Conservation (phyloP, 2,888 invertebrate species). For the Ypsolopha scabrella region DNA sequence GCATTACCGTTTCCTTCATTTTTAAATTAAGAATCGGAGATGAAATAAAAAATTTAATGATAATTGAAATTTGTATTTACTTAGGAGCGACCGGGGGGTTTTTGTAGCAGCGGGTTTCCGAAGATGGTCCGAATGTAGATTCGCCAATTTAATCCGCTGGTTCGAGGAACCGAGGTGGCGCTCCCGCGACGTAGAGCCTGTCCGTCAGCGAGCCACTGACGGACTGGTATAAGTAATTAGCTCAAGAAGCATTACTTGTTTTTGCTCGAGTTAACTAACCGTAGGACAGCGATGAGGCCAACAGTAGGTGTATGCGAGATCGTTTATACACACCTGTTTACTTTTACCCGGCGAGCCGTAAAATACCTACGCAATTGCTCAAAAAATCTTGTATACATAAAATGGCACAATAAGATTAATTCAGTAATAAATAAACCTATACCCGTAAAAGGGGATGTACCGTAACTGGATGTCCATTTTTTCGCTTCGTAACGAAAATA, state of each 20-base stretch:
- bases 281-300: background rate
- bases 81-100: conserved; percentile 35
- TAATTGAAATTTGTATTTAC: conserved; percentile 67
- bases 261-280: conserved; percentile 2
- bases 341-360: too few relatives aligned
- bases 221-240: conserved; percentile 37
- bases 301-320: background rate
- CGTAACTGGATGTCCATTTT: conserved; percentile 38
- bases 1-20: conserved; percentile 28
- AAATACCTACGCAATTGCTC: too few relatives aligned
- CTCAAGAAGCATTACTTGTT: conserved; percentile 22
- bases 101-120: conserved; percentile 54
- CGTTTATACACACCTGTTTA: too few relatives aligned
- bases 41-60: conserved; percentile 59
- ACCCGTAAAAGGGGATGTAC: conserved; percentile 15
- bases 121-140: conserved; percentile 52
- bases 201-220: conserved; percentile 26
- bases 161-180: conserved; percentile 46
- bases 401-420: conserved; percentile 1
- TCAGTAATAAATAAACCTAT: conserved; percentile 5
- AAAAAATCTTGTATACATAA: too few relatives aligned
- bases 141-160: conserved; percentile 49
- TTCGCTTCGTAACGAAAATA: conserved; percentile 46
- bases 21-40: conserved; percentile 53
- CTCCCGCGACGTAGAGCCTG: conserved; percentile 16